A percentile compares a stretch with the other conserved stretches of the same genome.
phyloP scores from a whole-genome alignment of 2,113 vertebrate species.

The Meriones unguiculatus region DNA sequence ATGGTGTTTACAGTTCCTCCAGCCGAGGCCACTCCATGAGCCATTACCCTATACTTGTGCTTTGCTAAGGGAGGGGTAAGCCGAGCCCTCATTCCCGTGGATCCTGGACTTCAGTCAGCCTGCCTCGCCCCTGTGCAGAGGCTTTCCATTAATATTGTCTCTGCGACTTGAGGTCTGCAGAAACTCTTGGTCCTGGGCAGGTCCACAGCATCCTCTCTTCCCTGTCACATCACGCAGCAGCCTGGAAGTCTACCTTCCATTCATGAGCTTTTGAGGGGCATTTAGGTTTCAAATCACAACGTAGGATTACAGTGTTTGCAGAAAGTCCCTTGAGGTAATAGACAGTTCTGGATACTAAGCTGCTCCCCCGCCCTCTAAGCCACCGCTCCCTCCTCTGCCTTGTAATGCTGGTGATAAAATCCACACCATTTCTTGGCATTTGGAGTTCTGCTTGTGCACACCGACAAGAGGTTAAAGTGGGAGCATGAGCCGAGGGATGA shows the following conservation, averaged over 20 bases:
- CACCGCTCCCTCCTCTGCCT: background rate
- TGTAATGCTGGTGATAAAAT: background rate
- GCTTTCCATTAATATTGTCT: background rate
- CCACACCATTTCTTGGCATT: background rate
- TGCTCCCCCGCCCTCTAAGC: background rate
- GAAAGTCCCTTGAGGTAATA: background rate
- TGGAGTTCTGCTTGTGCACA: too few species aligned
- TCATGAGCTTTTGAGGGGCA: background rate
- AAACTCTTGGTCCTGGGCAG: background rate
- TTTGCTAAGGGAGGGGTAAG: background rate
- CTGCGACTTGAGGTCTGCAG: fast-evolving
- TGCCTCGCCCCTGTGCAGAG: background rate
- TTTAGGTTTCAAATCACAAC: background rate
- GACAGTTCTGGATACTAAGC: background rate
- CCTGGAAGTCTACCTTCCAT: background rate
- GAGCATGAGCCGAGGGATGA: background rate
- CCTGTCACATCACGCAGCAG: background rate
- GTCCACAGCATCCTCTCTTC: background rate
- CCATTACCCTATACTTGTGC: too few species aligned
- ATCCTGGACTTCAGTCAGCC: background rate
- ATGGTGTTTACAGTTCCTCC: background rate
- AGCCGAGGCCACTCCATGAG: fast-evolving
- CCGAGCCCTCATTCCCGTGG: too few species aligned
- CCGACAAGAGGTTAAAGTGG: background rate
- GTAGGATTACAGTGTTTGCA: too few species aligned